Conservation (phyloP, 2,888 invertebrate genomes). For the Folsomia candida region DNA sequence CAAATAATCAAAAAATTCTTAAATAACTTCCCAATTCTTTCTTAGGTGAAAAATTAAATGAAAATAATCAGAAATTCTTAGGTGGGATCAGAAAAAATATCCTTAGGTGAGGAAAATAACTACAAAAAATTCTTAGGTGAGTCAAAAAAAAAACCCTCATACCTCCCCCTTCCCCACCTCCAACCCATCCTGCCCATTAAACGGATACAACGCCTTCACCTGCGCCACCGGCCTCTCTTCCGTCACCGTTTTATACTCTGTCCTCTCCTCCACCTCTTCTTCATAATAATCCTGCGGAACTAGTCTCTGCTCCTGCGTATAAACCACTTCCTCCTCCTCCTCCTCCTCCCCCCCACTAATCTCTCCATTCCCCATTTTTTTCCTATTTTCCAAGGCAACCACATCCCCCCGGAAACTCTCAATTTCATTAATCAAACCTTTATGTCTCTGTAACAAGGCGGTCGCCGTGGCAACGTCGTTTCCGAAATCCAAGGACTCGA, state of each 20-base stretch:
- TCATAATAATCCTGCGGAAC: constrained; percentile 91
- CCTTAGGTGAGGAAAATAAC: too few species aligned
- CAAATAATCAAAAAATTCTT: too few species aligned
- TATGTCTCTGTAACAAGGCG: constrained; percentile 81
- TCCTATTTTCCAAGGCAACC: constrained; percentile 66
- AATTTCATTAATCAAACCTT: constrained; percentile 82
- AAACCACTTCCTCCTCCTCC: not conserved
- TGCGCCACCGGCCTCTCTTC: constrained; percentile 86
- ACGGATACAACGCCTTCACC: constrained; percentile 75
- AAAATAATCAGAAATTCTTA: too few species aligned
- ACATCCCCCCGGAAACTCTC: constrained; percentile 85
- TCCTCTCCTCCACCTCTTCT: constrained; percentile 80
- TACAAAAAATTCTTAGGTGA: too few species aligned
- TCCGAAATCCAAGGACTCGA: constrained; percentile 85
- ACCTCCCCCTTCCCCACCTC: constrained; percentile 85
- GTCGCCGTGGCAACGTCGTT: constrained; percentile 87
- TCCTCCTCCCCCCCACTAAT: not conserved
- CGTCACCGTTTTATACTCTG: constrained; percentile 79
- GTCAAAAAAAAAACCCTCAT: too few species aligned
- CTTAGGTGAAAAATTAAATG: too few species aligned
- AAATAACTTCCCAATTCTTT: too few species aligned
- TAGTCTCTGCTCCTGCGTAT: constrained; percentile 64
- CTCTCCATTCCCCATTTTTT: not conserved
- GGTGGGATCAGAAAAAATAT: too few species aligned
- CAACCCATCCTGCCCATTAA: constrained; percentile 85